Evolutionary conservation across 2,888 invertebrate genomes (phyloP), one percentile per base, ranked within the genome.

Genomic region (Lypha dubia): DNA sequence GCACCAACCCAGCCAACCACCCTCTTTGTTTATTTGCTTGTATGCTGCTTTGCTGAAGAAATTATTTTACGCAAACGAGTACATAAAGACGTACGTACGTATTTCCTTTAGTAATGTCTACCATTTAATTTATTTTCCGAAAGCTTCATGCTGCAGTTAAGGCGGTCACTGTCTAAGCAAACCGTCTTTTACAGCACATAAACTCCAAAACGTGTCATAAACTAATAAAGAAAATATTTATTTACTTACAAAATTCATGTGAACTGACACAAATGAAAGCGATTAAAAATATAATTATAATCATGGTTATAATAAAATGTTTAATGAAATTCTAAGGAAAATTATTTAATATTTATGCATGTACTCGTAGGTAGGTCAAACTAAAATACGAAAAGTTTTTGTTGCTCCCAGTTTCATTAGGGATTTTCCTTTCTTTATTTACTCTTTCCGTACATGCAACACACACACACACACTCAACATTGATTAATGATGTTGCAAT

Each of bases 151-250:
- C 17, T 38, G 60, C 41, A 15, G 74, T 22, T 49, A 9, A 68
- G 41, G n/a, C 17, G 41, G n/a, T 15, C 46, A 62, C 28, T 63
- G 62, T 41, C 67, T 65, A 46, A 74, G 56, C 53, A 70, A 70
- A 74, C 38, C 17, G 70, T 62, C 32, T 35, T 62, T 32, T 32
- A 51, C 28, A 0, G 49, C 46, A 56, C 56, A 56, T 68, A 74
- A 79, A 62, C 20, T 41, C 65, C 24, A 73, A 84, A 80, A 84
- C 80, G 71, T 77, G 73, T 70, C 73, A 62, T n/a, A 46, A 68
- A 51, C 15, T 53, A 75, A 62, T 60, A 56, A 41, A 24, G 28
- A 60, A 70, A 70, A 46, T 49, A 60, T 49, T 62, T 49, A 60
- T 49, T 62, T 46, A 35, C 44, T 53, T 22, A 6, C 6, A 28